Evolutionary conservation across 1,140 invertebrate genomes (phyloP).

Genomic region (Lordiphosa mommai): DNA sequence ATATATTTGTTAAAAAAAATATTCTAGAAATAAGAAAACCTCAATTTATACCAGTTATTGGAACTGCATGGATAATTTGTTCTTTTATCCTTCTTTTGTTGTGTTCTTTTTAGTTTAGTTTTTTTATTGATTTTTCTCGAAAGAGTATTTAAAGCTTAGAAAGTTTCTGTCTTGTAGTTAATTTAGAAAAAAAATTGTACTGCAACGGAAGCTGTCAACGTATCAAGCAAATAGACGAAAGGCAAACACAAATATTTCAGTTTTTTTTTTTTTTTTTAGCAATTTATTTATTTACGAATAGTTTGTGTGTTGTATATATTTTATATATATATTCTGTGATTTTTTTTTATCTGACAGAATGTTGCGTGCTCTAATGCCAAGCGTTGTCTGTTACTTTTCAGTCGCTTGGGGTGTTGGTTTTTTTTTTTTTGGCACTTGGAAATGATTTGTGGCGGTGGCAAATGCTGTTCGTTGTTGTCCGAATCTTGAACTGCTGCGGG

Average conservation of each 20-base stretch:
- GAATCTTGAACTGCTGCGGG: slow-evolving; percentile 18
- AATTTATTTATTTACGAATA: neutral
- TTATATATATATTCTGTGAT: slow-evolving; percentile 9
- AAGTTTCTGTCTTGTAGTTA: too few species aligned
- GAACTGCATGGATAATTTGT: too few species aligned
- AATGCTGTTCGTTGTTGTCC: slow-evolving; percentile 46
- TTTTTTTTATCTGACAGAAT: slow-evolving; percentile 25
- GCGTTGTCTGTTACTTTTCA: slow-evolving; percentile 6
- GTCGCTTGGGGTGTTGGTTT: slow-evolving; percentile 23
- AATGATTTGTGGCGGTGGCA: slow-evolving; percentile 70
- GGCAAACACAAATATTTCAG: neutral
- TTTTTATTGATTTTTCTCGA: slow-evolving; percentile 18
- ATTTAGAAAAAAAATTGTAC: too few species aligned
- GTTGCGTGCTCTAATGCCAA: slow-evolving; percentile 55
- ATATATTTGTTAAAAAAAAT: too few species aligned
- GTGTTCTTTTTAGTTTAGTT: too few species aligned
- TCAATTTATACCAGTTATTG: too few species aligned
- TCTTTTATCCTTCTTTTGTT: too few species aligned
- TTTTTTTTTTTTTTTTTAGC: neutral
- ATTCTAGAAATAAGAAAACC: too few species aligned
- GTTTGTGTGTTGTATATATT: neutral
- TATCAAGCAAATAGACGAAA: slow-evolving; percentile 8
- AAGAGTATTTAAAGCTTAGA: slow-evolving; percentile 1
- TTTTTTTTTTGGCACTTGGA: slow-evolving; percentile 58
- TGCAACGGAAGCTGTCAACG: slow-evolving; percentile 35